Base-by-base conservation (phyloP, 2,888 invertebrate species). In the Drosophila siamana region DNA sequence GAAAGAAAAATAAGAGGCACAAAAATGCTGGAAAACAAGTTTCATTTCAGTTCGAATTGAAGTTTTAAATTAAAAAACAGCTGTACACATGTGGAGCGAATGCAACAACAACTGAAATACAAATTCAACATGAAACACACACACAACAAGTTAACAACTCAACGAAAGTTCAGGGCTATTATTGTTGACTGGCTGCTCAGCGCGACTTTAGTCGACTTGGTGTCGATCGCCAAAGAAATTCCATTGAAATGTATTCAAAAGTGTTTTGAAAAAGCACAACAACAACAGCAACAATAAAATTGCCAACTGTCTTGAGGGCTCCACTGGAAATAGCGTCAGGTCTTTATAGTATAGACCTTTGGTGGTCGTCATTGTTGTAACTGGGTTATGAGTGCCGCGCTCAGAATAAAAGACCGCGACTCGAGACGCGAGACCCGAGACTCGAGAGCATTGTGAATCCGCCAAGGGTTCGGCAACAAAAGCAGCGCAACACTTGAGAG, bases 91-190 rank as follows among this genome's bases (percentile, higher is more conserved):
- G 77, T 72, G 63, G 60, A 75, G 59, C 73, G 77, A 55, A 61
- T 67, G 57, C 67, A 72, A 47, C 56, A 71, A 38, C 33, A 62
- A 52, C 30, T 28, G 43, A n/a, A 4, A 8, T 15, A 60, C 41
- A 56, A 33, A 41, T 41, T 30, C 41, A 40, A 54, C 50, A 59
- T 36, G 24, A 50, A n/a, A 38, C 36, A 50, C 36, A 50, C 48
- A 36, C 6, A 48, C 50, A 66, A 54, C 48, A 72, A 78, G 38
- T 75, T 75, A 75, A 74, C 60, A 73, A 65, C 62, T 74, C 62
- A 78, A 67, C 75, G 70, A 77, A 77, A 77, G 77, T 77, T 77
- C 77, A 77, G 75, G 78, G 77, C 79, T 77, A 75, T 78, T 62
- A 64, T 74, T 78, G 60, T 67, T 48, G 59, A 60, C 64, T 64